Conservation (phyloP, 2,113 vertebrate genomes). For the Paracanthobrama guichenoti region DNA sequence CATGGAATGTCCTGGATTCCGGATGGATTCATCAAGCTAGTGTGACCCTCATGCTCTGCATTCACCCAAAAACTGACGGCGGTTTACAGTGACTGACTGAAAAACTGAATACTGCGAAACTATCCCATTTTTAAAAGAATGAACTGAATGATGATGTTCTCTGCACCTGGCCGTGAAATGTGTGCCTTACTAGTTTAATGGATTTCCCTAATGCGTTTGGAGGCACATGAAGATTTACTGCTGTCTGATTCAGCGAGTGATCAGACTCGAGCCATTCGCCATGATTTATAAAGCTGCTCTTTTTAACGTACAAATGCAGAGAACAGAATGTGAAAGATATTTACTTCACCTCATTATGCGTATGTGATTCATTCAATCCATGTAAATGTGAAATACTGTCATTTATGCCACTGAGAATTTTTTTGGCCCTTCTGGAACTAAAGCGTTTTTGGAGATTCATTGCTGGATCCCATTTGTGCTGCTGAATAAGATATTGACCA, state of each 20-base stretch:
- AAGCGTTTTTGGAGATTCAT: neutral
- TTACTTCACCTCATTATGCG: neutral
- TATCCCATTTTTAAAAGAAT: neutral
- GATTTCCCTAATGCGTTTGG: neutral
- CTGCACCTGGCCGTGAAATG: slow-evolving; percentile 12
- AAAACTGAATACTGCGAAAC: neutral
- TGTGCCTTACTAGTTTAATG: slow-evolving; percentile 23
- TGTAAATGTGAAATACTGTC: neutral
- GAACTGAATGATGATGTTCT: neutral
- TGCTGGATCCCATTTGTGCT: neutral
- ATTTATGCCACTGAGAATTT: neutral
- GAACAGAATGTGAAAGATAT: neutral
- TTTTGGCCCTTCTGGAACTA: neutral
- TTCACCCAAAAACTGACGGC: neutral
- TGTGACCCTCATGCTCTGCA: neutral
- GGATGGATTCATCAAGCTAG: neutral
- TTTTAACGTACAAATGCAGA: neutral
- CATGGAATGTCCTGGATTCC: neutral
- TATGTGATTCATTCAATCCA: neutral
- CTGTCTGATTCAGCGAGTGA: slow-evolving; percentile 20
- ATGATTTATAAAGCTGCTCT: slow-evolving; percentile 6
- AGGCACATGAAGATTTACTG: slow-evolving; percentile 8
- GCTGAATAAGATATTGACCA: neutral
- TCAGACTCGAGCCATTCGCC: neutral
- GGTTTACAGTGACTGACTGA: neutral